Base-by-base conservation (phyloP, 2,113 vertebrate genomes). In the Plotosus lineatus region DNA sequence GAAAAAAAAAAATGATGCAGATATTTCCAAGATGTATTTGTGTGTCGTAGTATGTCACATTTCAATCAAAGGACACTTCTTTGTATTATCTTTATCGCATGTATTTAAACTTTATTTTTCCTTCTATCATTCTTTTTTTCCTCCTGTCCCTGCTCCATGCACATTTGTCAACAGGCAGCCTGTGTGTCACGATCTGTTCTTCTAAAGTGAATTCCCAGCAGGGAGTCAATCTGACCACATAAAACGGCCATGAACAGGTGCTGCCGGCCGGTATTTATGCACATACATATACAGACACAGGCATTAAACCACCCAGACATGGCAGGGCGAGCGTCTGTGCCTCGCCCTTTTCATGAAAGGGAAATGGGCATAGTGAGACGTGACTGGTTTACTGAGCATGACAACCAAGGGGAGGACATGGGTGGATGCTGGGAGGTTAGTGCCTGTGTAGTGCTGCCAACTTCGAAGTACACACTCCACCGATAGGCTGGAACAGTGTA, bases 351-450 rank as follows among this genome's bases (percentile, higher is more conserved):
- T 79, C 66, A 83, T 81, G 84, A 72, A 83, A 79, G 73, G 40
- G 73, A 86, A 84, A 87, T 69, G 14, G 23, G 38, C 72, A 69
- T 71, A 65, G 65, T 44, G 56, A 72, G 76, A 87, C 81, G 83
- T 87, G 83, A 83, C 61, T 23, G 77, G 71, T 83, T 85, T 85
- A 78, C 53, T 40, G 80, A 82, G 73, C 82, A 53, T 84, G 78
- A 86, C 77, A 85, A 60, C 56, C 55, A 71, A 61, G 50, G 42
- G 79, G 71, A 61, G 78, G 63, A 82, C 61, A 51, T 36, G 46
- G 40, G 40, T 19, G 69, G n/a, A 28, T 74, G 48, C 3, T 44
- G 63, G 21, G 21, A 66, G 80, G 68, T 42, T 82, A 53, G 17
- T 19, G 33, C 60, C 72, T 73, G 72, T 77, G 77, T 84, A 74